Conservation (phyloP, 2,113 vertebrate species). For the Amblyornis subalaris region DNA sequence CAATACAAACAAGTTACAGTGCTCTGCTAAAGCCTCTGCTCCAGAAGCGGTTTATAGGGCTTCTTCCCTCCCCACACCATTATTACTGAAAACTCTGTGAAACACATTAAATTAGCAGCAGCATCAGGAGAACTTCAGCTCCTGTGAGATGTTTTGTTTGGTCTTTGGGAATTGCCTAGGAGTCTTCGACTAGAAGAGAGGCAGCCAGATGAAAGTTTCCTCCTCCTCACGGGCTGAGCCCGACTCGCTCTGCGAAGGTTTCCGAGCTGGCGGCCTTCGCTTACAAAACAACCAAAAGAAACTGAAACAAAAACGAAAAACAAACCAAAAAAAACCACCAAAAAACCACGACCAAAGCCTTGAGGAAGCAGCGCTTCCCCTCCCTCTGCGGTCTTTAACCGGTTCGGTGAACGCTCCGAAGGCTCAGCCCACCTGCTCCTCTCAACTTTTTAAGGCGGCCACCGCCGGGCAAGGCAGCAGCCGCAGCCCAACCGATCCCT, state of each 20-base stretch:
- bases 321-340: too few species aligned
- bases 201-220: not conserved
- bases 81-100: not conserved
- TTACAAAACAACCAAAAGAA: not conserved
- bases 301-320: not conserved
- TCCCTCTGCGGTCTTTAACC: not conserved
- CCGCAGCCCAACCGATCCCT: not conserved
- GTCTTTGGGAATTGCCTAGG: not conserved
- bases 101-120: not conserved
- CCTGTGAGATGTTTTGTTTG: rapidly evolving
- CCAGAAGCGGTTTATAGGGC: not conserved
- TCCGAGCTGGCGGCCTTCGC: not conserved
- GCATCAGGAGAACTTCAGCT: not conserved
- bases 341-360: not conserved
- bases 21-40: not conserved
- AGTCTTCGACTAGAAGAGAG: not conserved
- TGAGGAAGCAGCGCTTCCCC: not conserved
- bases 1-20: not conserved
- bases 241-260: not conserved
- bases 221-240: not conserved
- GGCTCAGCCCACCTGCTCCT: not conserved
- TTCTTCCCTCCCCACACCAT: not conserved
- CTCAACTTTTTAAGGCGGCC: not conserved
- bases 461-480: rapidly evolving
- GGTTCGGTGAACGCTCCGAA: not conserved